Base-by-base conservation (phyloP, 2,888 invertebrate species). In the Euzophera pinguis region DNA sequence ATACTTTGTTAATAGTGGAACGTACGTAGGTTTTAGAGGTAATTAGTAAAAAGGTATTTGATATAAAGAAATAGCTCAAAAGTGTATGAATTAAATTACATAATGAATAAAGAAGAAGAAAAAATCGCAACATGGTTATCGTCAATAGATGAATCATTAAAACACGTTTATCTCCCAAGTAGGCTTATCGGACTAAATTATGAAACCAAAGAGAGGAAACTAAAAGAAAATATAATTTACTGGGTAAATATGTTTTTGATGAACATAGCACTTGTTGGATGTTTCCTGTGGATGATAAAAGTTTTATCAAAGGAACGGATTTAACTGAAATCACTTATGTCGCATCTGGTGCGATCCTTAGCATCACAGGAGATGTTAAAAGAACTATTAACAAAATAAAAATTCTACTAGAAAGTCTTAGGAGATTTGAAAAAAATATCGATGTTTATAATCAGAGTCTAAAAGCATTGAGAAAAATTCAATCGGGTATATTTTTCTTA, bases 311-410 rank as follows among this genome's bases (percentile, higher is more conserved):
- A 8, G 71, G 70, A 0, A 67, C 62, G 27, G 59, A 61, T 34
- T 68, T 76, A 9, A 61, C 69, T 5, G 71, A 73, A 49, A 42
- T 75, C 0, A 73, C 76, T 0, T 70, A 64, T 37, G 53, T 75
- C 0, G 69, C 69, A 0, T 73, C 75, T 3, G 73, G 75, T 8
- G 6, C 63, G 0, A 64, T 64, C 0, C 55, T 69, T 4, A 55
- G 69, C 1, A 54, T 69, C 5, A 57, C 75, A 7, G 59, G 64
- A 1, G 53, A 63, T 42, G 52, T 67, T 3, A 22, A 75, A 75
- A 54, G 65, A 70, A 1, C 9, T 64, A 12, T 66, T 55, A 43
- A 52, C 6, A 47, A 67, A 14, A 52, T 71, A 0, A 56, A 56
- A 8, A 39, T 64, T 8, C 54, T 75, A 0, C 58, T 71, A 3